A percentile compares a stretch with the other conserved stretches of the same genome.
Evolutionary conservation across 2,113 vertebrate species (phyloP).

Genomic region (Natator depressus): DNA sequence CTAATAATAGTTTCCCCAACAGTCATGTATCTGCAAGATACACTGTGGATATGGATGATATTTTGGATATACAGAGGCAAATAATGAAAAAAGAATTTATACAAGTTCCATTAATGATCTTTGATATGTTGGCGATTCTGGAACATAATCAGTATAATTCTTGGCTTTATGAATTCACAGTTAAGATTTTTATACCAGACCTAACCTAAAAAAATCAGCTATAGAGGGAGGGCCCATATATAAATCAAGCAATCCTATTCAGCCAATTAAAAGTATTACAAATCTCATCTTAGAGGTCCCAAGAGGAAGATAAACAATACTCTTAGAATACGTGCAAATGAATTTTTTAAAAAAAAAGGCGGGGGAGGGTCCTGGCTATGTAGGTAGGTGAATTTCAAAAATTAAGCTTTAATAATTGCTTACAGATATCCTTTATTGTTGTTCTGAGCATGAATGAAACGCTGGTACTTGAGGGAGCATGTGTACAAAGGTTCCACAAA

Average conservation of each 20-base stretch:
- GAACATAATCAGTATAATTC: constrained; percentile 37
- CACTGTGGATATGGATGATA: not conserved
- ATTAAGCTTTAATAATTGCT: not conserved
- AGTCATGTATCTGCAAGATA: not conserved
- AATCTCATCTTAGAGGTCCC: constrained; percentile 7
- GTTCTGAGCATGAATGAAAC: not conserved
- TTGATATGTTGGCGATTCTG: not conserved
- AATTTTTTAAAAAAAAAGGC: not conserved
- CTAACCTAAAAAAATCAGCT: constrained; percentile 36
- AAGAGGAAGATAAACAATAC: not conserved
- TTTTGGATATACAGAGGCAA: not conserved
- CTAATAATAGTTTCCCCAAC: not conserved
- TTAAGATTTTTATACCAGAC: constrained; percentile 14
- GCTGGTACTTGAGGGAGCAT: not conserved
- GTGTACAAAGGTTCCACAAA: not conserved
- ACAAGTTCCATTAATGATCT: not conserved
- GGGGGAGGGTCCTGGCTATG: not conserved
- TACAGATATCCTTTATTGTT: constrained; percentile 22
- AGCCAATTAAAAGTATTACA: not conserved
- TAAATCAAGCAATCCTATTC: constrained; percentile 16
- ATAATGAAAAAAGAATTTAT: not conserved
- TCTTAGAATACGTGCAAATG: not conserved
- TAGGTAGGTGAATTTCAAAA: not conserved
- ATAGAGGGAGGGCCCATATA: not conserved
- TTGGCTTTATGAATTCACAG: constrained; percentile 25